phyloP scores from a whole-genome alignment of 2,888 invertebrate species.

The Microplitis manilae region DNA sequence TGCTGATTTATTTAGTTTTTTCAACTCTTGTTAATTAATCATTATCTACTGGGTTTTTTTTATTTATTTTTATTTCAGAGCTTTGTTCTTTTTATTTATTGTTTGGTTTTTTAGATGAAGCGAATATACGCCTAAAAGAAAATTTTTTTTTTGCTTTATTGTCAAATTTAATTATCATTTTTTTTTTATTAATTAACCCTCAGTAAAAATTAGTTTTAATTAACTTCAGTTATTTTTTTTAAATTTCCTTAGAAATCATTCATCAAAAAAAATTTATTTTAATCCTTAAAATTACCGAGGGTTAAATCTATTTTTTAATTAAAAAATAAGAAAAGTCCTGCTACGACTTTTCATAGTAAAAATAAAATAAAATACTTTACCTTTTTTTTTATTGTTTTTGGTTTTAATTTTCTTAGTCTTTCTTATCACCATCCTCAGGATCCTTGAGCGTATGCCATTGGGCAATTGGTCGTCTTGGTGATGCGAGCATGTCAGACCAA shows the following conservation, averaged over 20 bases:
- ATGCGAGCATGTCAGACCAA: constrained; percentile 99
- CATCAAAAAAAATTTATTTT: constrained; percentile 15
- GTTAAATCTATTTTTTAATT: constrained; percentile 16
- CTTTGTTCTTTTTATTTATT: constrained; percentile 41
- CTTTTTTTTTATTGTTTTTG: constrained; percentile 50
- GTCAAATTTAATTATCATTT: constrained; percentile 5
- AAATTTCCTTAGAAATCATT: constrained; percentile 36
- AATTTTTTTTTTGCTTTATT: constrained; percentile 31
- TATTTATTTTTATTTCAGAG: constrained; percentile 42
- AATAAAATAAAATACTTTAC: neutral
- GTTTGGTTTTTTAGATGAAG: constrained; percentile 33
- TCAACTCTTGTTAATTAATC: constrained; percentile 49
- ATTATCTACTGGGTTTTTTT: constrained; percentile 53
- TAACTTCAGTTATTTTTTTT: constrained; percentile 23
- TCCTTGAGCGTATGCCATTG: constrained; percentile 99
- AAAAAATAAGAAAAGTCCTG: neutral
- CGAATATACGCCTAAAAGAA: constrained; percentile 42
- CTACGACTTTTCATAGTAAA: neutral
- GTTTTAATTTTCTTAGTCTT: constrained; percentile 76
- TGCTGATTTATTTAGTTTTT: constrained; percentile 41
- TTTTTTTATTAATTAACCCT: constrained; percentile 9
- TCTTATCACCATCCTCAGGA: constrained; percentile 94
- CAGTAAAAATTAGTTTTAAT: neutral
- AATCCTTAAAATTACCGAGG: neutral
- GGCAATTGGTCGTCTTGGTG: constrained; percentile 98